These are phyloP conservation scores for Camelus dromedarius DNA, from an alignment of 2,113 vertebrate genomes.

Conservation along the genomic window DNA sequence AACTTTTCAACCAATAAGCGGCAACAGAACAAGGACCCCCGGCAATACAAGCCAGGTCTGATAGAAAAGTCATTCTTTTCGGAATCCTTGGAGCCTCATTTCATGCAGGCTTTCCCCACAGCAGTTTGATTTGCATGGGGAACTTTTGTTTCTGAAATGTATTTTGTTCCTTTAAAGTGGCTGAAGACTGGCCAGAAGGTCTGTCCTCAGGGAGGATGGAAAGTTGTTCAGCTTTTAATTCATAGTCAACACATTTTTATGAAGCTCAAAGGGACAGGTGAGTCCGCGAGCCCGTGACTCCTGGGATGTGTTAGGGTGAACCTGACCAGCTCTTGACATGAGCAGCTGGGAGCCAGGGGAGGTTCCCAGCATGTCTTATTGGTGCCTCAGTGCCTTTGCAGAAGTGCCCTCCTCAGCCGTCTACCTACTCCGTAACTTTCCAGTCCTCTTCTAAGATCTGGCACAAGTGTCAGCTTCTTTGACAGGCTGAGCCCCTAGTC, in stretches of 20 bases:
- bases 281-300: background rate
- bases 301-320: accelerated
- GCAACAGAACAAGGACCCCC: background rate
- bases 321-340: background rate
- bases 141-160: background rate
- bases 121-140: background rate
- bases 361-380: background rate
- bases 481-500: background rate
- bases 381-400: background rate
- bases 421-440: background rate
- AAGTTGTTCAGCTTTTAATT: background rate
- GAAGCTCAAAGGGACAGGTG: background rate
- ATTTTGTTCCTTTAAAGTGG: background rate
- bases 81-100: slow-evolving; percentile 3
- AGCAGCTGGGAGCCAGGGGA: background rate
- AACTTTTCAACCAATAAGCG: slow-evolving; percentile 28
- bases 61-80: slow-evolving; percentile 16
- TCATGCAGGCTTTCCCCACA: background rate
- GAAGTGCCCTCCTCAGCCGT: background rate
- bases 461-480: background rate
- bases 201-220: background rate
- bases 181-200: background rate
- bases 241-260: background rate
- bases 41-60: background rate
- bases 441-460: background rate